Evolutionary conservation across 2,797 vertebrate genomes (phyloP).

Genomic region (Neomorphus geoffroyi): DNA sequence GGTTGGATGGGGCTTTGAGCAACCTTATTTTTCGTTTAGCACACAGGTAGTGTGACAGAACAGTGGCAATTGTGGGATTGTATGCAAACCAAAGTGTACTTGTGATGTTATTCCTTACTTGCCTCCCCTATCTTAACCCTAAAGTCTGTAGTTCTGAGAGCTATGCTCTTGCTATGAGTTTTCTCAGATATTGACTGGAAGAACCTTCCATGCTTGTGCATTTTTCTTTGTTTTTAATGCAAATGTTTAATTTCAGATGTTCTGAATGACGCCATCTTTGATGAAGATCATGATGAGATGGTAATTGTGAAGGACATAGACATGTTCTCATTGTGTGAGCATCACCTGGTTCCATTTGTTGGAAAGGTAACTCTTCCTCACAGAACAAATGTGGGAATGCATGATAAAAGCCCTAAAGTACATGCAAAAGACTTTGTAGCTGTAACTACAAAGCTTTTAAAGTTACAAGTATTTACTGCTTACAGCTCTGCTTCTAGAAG

Average conservation of each 20-base stretch:
- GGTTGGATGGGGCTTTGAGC: no score
- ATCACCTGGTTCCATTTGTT: conserved; percentile 96
- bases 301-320: conserved; percentile 99
- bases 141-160: not conserved
- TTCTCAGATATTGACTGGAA: not conserved
- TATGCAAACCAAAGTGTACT: rapidly evolving
- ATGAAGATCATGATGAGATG: conserved; percentile 99
- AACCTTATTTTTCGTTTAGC: not conserved
- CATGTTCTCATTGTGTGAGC: conserved; percentile 99
- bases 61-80: rapidly evolving
- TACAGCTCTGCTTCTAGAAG: not conserved
- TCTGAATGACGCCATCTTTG: conserved; percentile 96
- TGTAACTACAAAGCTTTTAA: conserved; percentile 28
- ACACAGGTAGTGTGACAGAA: not conserved
- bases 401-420: not conserved
- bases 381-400: not conserved
- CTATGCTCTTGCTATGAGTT: not conserved
- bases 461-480: not conserved
- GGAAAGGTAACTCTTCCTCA: conserved; percentile 86
- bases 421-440: not conserved
- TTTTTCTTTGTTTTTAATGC: not conserved
- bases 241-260: conserved; percentile 82
- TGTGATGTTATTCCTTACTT: not conserved
- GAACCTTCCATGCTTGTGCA: not conserved
- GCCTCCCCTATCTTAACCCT: not conserved